Evolutionary conservation across 2,797 vertebrate species (phyloP).

Genomic region (Trachurus trachurus): DNA sequence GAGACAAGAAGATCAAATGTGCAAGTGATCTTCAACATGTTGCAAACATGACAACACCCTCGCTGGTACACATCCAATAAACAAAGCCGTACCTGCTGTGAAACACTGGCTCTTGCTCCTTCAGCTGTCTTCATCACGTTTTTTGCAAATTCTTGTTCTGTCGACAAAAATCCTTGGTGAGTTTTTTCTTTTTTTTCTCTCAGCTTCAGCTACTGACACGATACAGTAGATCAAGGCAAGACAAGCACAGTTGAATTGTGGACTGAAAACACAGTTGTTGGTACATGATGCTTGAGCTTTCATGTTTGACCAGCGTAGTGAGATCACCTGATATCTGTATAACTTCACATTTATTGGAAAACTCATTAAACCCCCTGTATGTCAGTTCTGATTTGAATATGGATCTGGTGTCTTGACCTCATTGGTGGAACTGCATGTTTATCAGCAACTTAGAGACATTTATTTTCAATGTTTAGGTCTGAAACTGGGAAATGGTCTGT

Average conservation of each 20-base stretch:
- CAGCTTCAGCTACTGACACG: not conserved
- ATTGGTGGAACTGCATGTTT: not conserved
- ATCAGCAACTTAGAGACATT: not conserved
- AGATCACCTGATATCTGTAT: not conserved
- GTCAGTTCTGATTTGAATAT: not conserved
- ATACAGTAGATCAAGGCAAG: not conserved
- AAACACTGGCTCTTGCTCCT: conserved; percentile 83
- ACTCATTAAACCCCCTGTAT: not conserved
- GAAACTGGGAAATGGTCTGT: not conserved
- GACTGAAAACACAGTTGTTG: not conserved
- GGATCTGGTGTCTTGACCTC: not conserved
- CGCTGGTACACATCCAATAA: conserved; percentile 9
- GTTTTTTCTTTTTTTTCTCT: not conserved
- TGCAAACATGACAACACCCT: not conserved
- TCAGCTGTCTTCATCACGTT: conserved; percentile 90
- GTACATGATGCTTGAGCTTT: not conserved
- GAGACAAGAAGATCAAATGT: not conserved
- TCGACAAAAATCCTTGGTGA: conserved; percentile 18
- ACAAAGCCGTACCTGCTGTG: conserved; percentile 88
- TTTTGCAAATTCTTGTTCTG: conserved; percentile 95
- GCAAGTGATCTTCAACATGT: not conserved
- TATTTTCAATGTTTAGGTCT: conserved; percentile 3
- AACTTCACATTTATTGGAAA: not conserved
- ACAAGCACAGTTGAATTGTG: not conserved
- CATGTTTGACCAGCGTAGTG: not conserved